phyloP scores from a whole-genome alignment of 2,888 invertebrate species.

The Diplolepis rosae region DNA sequence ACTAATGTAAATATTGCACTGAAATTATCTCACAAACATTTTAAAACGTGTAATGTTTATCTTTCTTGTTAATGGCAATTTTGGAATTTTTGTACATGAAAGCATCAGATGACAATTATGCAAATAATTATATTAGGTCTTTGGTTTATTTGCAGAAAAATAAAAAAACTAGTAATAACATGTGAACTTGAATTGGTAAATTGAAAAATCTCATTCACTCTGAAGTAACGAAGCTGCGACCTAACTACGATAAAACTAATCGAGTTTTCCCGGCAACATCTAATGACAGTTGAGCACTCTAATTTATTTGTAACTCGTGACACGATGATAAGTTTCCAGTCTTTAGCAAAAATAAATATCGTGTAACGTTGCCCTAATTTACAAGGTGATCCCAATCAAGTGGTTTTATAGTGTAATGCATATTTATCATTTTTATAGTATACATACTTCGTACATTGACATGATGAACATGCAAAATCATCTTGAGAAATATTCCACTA shows the following conservation, averaged over 20 bases:
- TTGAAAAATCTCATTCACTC: neutral
- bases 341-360: conserved; percentile 69
- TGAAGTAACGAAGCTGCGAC: neutral
- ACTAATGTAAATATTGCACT: neutral
- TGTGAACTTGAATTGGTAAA: neutral
- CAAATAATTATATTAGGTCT: neutral
- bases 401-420: conserved; percentile 25
- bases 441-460: conserved; percentile 39
- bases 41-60: too few species aligned
- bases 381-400: conserved; percentile 53
- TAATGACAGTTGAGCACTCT: conserved; percentile 21
- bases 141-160: neutral
- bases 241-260: neutral
- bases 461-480: conserved; percentile 39
- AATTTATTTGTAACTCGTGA: conserved; percentile 9
- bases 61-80: too few species aligned
- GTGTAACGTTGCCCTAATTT: conserved; percentile 50
- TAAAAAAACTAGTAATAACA: neutral
- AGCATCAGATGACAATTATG: too few species aligned
- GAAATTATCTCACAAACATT: too few species aligned
- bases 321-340: conserved; percentile 42
- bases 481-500: neutral
- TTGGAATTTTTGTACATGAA: too few species aligned
- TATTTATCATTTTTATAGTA: conserved; percentile 22
- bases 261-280: neutral